Percentiles rank a stretch among this genome's conserved stretches.
Evolutionary conservation across 1,140 invertebrate genomes (phyloP).

Genomic region (Copidosoma floridanum): DNA sequence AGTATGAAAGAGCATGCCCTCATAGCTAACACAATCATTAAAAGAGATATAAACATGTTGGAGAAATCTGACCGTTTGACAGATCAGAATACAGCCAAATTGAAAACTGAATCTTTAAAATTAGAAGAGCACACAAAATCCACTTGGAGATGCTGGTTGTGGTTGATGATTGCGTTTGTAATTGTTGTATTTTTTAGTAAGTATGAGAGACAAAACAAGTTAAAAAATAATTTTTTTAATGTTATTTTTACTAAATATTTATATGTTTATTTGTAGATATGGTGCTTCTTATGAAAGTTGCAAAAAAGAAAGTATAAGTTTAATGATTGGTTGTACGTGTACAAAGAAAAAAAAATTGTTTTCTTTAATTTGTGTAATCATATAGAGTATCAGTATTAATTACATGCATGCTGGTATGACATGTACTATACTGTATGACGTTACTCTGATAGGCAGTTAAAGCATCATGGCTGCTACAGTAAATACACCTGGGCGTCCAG

Average conservation of each 20-base stretch:
- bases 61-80: slow-evolving; percentile 75
- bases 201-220: slow-evolving; percentile 36
- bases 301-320: slow-evolving; percentile 59
- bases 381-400: no score
- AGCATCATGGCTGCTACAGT: slow-evolving; percentile 33
- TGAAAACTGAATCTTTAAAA: slow-evolving; percentile 78
- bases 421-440: slow-evolving; percentile 12
- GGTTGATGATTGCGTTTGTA: slow-evolving; percentile 83
- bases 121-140: slow-evolving; percentile 81
- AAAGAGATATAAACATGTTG: slow-evolving; percentile 74
- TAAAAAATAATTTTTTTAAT: not conserved
- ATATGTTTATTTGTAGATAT: slow-evolving; percentile 62
- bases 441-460: slow-evolving; percentile 27
- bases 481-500: slow-evolving; percentile 32
- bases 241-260: slow-evolving; percentile 21
- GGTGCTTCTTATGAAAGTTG: slow-evolving; percentile 79
- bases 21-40: slow-evolving; percentile 82
- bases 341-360: no score
- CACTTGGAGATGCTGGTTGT: slow-evolving; percentile 91
- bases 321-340: no score
- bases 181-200: slow-evolving; percentile 84
- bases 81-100: slow-evolving; percentile 72
- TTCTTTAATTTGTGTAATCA: no score
- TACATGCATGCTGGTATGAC: not conserved
- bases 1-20: slow-evolving; percentile 87